Evolutionary conservation across 2,888 invertebrate species (phyloP).

Genomic region (Diaphora mendica): DNA sequence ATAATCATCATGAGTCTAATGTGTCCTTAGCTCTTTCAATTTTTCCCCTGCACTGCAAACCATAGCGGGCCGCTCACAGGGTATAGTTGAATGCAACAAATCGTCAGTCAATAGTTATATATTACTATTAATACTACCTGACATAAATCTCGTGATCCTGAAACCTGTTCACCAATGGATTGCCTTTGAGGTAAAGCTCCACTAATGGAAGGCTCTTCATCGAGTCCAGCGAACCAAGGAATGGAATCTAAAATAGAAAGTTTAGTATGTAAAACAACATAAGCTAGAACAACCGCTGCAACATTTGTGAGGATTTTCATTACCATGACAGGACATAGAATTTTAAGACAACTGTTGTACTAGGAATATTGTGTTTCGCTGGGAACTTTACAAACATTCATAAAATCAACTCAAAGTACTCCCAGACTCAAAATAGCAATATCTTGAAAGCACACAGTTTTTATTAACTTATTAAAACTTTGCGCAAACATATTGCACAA

Average conservation of each 20-base stretch:
- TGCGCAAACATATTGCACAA: too few species aligned
- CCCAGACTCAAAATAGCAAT: too few species aligned
- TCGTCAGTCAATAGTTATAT: not conserved
- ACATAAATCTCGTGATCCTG: constrained; percentile 91
- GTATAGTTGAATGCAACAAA: not conserved
- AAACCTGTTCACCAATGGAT: constrained; percentile 92
- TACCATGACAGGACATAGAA: not conserved
- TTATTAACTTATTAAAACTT: too few species aligned
- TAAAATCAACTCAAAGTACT: too few species aligned
- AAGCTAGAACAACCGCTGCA: not conserved
- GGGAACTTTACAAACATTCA: too few species aligned
- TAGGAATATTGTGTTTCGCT: too few species aligned
- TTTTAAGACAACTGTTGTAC: not conserved
- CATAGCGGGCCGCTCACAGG: not conserved
- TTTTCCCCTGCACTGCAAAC: too few species aligned
- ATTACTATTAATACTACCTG: constrained; percentile 88
- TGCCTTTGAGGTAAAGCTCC: constrained; percentile 92
- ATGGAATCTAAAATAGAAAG: constrained; percentile 86
- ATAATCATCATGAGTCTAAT: not conserved
- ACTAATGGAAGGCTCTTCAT: constrained; percentile 90
- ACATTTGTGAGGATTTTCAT: not conserved
- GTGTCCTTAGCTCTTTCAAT: not conserved
- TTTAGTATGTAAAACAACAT: not conserved
- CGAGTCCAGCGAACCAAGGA: constrained; percentile 88
- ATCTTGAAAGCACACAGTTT: too few species aligned